Evolutionary conservation across 2,113 vertebrate genomes (phyloP).

Genomic region (Australoheros scitulus): DNA sequence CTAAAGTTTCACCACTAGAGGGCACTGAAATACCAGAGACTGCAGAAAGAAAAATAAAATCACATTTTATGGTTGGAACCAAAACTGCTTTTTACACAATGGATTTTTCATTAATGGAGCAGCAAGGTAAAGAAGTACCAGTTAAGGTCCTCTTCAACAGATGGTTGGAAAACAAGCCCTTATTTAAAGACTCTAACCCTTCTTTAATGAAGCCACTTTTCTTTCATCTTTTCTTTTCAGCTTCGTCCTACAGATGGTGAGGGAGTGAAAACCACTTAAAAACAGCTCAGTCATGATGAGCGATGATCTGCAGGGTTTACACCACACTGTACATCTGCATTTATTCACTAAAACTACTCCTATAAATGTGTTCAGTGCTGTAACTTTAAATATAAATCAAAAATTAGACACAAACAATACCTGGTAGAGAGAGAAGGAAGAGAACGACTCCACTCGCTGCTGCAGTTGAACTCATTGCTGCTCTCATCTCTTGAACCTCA

Average conservation of each 20-base stretch:
- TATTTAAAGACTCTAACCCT: too few species aligned
- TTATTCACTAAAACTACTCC: background rate
- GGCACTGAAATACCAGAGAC: too few species aligned
- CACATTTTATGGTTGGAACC: too few species aligned
- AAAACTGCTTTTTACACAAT: too few species aligned
- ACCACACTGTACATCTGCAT: background rate
- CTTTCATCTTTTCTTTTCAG: background rate
- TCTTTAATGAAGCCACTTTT: background rate
- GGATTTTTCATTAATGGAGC: too few species aligned
- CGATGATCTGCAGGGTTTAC: too few species aligned
- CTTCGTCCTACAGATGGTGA: background rate
- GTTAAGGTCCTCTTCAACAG: too few species aligned
- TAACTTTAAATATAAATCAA: rapidly evolving
- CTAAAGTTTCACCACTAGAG: too few species aligned
- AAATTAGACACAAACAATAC: background rate
- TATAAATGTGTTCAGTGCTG: rapidly evolving
- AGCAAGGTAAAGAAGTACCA: too few species aligned
- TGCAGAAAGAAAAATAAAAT: too few species aligned
- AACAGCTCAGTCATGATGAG: background rate
- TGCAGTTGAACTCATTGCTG: background rate
- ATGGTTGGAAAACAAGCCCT: too few species aligned
- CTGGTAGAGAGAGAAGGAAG: background rate
- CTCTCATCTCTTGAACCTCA: background rate
- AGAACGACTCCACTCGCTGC: background rate
- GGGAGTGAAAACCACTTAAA: background rate